Conservation (phyloP, 2,888 invertebrate genomes). For the Gibbula magus region DNA sequence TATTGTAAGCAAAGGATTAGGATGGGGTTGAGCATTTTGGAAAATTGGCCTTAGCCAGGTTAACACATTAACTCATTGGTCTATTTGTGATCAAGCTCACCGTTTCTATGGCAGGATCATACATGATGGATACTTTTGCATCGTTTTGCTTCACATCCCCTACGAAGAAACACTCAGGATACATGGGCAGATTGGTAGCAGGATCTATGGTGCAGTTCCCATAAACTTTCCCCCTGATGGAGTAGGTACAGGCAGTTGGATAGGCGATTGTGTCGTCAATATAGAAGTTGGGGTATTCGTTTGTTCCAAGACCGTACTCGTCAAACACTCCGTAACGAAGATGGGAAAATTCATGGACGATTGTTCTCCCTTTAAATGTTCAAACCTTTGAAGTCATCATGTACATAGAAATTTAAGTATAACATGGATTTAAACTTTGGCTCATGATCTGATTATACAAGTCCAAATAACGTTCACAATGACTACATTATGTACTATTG, state of each 20-base stretch:
- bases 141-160: not conserved
- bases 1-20: no score
- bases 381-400: no score
- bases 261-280: not conserved
- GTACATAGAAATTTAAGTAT: no score
- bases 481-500: no score
- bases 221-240: not conserved
- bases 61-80: no score
- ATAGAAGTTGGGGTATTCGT: not conserved
- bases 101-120: not conserved
- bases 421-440: no score
- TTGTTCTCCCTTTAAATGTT: constrained; percentile 53
- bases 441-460: no score
- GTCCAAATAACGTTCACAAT: no score
- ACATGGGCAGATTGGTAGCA: not conserved
- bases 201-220: not conserved
- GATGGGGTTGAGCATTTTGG: no score
- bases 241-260: not conserved
- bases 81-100: not conserved
- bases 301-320: constrained; percentile 74
- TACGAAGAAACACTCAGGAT: not conserved
- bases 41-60: no score
- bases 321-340: constrained; percentile 83
- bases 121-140: constrained; percentile 1
- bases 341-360: constrained; percentile 81